Evolutionary conservation across 1,140 invertebrate species (phyloP).

Genomic region (Bombyx mori): DNA sequence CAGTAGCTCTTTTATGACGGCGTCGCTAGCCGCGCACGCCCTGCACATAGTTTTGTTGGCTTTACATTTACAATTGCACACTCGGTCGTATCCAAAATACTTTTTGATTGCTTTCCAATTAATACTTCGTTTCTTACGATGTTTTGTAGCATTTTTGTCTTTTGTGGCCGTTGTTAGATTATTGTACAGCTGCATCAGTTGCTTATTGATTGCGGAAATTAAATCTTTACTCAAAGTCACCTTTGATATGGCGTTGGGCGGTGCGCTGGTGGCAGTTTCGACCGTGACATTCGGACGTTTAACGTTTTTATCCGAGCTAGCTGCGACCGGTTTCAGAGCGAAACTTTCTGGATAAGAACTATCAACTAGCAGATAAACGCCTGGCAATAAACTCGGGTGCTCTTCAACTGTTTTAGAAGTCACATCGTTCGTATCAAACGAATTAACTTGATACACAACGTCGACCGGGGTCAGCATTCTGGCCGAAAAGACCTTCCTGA

Average conservation of each 20-base stretch:
- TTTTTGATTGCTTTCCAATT: constrained; percentile 38
- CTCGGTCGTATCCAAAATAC: constrained; percentile 35
- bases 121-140: constrained; percentile 6
- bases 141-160: constrained; percentile 4
- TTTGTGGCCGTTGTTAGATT: constrained; percentile 14
- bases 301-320: constrained; percentile 14
- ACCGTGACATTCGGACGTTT: background rate
- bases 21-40: constrained; percentile 40
- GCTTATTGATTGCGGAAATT: constrained; percentile 25
- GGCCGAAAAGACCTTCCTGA: constrained; percentile 35
- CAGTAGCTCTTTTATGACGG: constrained; percentile 42
- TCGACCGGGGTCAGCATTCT: constrained; percentile 36
- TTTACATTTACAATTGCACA: constrained; percentile 41
- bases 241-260: constrained; percentile 14
- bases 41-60: constrained; percentile 41
- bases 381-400: constrained; percentile 12
- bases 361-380: constrained; percentile 30
- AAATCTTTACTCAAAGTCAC: constrained; percentile 33
- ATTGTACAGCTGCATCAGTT: constrained; percentile 26
- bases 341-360: constrained; percentile 14
- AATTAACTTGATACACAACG: constrained; percentile 36
- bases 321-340: constrained; percentile 24
- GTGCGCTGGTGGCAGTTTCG: constrained; percentile 9
- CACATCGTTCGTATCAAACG: constrained; percentile 16
- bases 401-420: too few relatives aligned